Evolutionary conservation across 2,797 vertebrate genomes (phyloP).

Genomic region (Mormyrops boulengeri): DNA sequence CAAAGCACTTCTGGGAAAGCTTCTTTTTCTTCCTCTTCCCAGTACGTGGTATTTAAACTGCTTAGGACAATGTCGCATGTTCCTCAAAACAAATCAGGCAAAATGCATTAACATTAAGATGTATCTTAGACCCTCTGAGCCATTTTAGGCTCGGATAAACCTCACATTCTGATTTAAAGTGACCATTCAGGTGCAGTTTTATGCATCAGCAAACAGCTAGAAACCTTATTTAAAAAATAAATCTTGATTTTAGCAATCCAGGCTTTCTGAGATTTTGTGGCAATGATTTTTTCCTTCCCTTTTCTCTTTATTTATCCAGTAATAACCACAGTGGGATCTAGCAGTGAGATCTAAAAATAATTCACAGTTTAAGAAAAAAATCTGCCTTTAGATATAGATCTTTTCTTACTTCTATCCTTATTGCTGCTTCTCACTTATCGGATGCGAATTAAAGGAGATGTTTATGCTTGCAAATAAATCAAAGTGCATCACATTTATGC

Average conservation of each 20-base stretch:
- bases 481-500: not conserved
- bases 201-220: not conserved
- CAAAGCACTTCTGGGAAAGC: not conserved
- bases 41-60: not conserved
- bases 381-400: not conserved
- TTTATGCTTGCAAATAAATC: not conserved
- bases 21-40: not conserved
- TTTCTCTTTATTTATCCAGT: not conserved
- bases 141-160: not conserved
- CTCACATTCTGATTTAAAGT: not conserved
- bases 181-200: not conserved
- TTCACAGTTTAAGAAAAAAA: not conserved
- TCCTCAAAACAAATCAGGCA: not conserved
- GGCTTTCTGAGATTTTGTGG: not conserved
- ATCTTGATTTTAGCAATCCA: not conserved
- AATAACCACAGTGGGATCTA: not conserved
- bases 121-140: not conserved
- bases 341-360: not conserved
- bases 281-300: not conserved
- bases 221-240: not conserved
- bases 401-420: not conserved
- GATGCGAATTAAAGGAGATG: not conserved
- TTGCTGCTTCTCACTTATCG: not conserved
- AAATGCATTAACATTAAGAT: not conserved
- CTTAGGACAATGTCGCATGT: not conserved